Evolutionary conservation across 1,140 invertebrate genomes (phyloP), one percentile per base, ranked within the genome.

Genomic region (Drosophila littoralis): DNA sequence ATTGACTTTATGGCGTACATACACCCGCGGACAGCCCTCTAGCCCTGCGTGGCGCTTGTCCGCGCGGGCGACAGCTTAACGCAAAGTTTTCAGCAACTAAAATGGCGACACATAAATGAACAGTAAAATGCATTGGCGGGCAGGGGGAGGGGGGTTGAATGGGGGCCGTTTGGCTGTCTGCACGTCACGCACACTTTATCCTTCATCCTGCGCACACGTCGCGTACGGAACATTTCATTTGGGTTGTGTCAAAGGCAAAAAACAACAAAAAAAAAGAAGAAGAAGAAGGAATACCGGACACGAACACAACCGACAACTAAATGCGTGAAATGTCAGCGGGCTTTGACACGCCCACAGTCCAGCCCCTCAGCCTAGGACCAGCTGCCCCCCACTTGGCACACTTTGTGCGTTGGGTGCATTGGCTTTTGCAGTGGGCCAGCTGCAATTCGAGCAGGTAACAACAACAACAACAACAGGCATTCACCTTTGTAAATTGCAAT

Each of bases 101-200:
- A 86, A 86, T 69, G 68, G 68, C 77, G 65, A 73, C 81, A 84
- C 76, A 79, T 80, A 80, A 84, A 83, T 83, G 81, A 69, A 84
- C 71, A 72, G 52, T 74, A 61, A 52, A 67, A 67, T 61, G 64
- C 32, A 58, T 58, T 42, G n/a, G 7, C 35, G 32, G 57, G 13
- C 32, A n/a, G 7, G 13, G 46, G 1, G 36, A 1, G 6, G 6
- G 6, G 13, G 7, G 15, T 3, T 7, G n/a, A 42, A 0, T 57
- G 15, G 12, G 6, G n/a, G 15, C 46, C 36, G 61, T 48, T 40
- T 40, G 17, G 35, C 57, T 68, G 51, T 45, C 69, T 67, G 52
- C 81, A 81, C 79, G 78, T 81, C 81, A 85, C 81, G 81, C 81
- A 85, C 77, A 81, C 81, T 84, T 85, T 84, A 78, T 88, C 75